Conservation (phyloP, 1,140 invertebrate genomes). For the Heliconius eleuchia region DNA sequence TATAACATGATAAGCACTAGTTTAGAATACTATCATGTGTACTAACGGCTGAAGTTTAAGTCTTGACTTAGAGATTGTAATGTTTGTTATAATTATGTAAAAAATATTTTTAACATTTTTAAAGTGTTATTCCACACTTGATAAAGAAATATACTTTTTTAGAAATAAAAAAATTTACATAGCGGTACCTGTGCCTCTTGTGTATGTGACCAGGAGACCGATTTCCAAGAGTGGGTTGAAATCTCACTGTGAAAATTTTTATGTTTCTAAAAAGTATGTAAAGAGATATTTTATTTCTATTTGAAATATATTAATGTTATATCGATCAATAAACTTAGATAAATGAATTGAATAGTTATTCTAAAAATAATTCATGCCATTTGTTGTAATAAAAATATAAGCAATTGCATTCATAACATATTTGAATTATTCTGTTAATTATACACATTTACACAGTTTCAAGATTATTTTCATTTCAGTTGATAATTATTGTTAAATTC, state of each 20-base stretch:
- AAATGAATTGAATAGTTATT: conserved; percentile 10
- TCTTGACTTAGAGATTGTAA: conserved; percentile 20
- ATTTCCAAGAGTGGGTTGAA: no score
- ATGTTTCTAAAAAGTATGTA: conserved; percentile 28
- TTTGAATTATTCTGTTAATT: background rate
- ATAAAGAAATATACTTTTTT: no score
- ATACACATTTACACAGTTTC: background rate
- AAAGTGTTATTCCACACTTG: no score
- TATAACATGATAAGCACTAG: conserved; percentile 24
- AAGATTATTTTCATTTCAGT: background rate
- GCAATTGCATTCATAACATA: background rate
- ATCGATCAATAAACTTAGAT: conserved; percentile 3
- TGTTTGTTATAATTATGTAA: conserved; percentile 28
- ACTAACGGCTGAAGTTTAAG: conserved; percentile 20
- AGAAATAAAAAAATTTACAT: no score
- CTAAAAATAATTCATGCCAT: background rate
- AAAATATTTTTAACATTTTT: conserved; percentile 18
- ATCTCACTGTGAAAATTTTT: no score
- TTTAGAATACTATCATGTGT: conserved; percentile 17
- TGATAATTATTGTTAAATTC: background rate
- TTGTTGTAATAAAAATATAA: conserved; percentile 2
- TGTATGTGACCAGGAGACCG: no score
- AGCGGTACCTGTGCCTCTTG: no score
- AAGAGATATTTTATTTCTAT: conserved; percentile 25
- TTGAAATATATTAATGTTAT: conserved; percentile 32